Base-by-base conservation (phyloP, 2,888 invertebrate genomes). In the Caprella mutica region DNA sequence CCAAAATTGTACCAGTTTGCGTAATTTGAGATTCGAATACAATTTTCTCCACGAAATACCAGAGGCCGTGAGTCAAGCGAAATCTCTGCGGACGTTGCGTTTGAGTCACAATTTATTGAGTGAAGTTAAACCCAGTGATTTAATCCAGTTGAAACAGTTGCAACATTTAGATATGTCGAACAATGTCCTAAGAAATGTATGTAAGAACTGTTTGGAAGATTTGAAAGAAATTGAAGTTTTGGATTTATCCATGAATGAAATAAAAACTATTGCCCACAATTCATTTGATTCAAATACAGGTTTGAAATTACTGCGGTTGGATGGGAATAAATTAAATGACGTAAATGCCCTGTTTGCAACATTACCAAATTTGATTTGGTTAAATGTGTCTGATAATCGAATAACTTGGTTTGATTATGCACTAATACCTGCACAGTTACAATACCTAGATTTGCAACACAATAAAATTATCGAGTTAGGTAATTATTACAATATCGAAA, bases 381-480 rank as follows among this genome's bases (percentile, higher is more conserved):
- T 92, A 54, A 92, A 92, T 75, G 84, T 92, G 69, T 89, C 89
- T 66, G 89, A 89, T 76, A 92, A 92, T 78, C 81, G 83, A 72
- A 79, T 92, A 70, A 82, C 84, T 71, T 83, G 85, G 80, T 91
- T 92, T 74, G 90, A 91, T 75, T 92, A 88, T 72, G 80, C 84
- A 26, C 80, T 86, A 67, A 81, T 92, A 65, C 91, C 92, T 14
- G 76, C 78, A 68, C 83, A 83, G 63, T 77, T 92, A 66, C 86
- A 88, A 71, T 89, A 88, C 86, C 76, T 93, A 66, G 91, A 92
- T 75, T 77, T 92, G 69, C 90, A 90, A 72, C 86, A 85, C 72
- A 92, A 93, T 75, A 81, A 81, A 69, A 81, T 92, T 66, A 77
- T 78, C 67, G 84, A 86, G 70, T 76, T 92, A 44, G 84, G 85